Evolutionary conservation across 92 coral and sea anemone species (phyloP), one percentile per base, ranked within the genome.

Genomic region (Hydrozoanthus gracilis): DNA sequence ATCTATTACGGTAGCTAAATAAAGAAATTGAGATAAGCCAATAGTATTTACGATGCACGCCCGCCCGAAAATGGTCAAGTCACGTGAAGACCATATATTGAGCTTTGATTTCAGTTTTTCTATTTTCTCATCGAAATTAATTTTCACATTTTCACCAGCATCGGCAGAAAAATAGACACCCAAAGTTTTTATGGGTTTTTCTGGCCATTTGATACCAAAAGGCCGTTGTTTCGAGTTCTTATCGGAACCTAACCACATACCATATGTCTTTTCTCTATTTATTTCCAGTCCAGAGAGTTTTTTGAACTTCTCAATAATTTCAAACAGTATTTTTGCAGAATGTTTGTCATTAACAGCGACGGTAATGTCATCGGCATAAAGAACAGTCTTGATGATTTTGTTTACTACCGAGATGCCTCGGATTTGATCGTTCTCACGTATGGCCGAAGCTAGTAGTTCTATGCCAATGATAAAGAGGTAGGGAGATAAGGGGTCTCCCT

Each of bases 401-500:
- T 39, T 48, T 48, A 69, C 13, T 69, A 20, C 8, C 7, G 74
- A 69, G 8, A 69, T 69, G 74, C 10, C 48, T 20, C 39, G 27
- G 13, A 69, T 69, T 69, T 69, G 76, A 51, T 71, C 46, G 52
- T 71, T 71, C 16, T 71, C 35, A 27, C 18, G 66, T 11, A 70
- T 74, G 58, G 60, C 79, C 45, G 79, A 51, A 49, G 79, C 79
- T 48, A 74, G 79, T 62, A 20, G 48, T 70, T 67, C 56, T 54
- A 46, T 44, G 73, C 71, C 72, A 3, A 82, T 10, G 44, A 64
- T 50, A 65, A 64, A 27, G 35, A 27, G 35, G 35, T 27, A 27
- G 35, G 35, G 35, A 27, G 35, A 27, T 27, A 27, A 27, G 35
- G 35, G 35, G 35, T 27, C 35, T 27, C 35, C 35, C 35, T 27